phyloP scores from a whole-genome alignment of 2,888 invertebrate genomes.

The Heteromurus nitidus region DNA sequence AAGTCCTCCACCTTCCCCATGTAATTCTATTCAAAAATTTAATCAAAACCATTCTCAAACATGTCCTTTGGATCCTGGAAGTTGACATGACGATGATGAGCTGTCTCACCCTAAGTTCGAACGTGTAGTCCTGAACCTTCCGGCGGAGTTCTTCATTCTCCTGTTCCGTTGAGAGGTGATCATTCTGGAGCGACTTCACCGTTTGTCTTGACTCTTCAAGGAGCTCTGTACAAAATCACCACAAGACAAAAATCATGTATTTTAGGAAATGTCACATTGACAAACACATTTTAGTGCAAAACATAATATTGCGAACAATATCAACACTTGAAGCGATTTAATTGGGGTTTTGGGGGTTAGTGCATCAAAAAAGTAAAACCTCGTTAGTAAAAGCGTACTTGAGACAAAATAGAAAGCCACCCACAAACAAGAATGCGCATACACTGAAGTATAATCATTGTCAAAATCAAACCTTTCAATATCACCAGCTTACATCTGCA shows the following conservation, averaged over 20 bases:
- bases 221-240: constrained; percentile 62
- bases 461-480: constrained; percentile 71
- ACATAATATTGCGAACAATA: background rate
- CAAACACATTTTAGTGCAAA: background rate
- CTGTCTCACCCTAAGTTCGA: constrained; percentile 70
- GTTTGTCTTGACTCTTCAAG: constrained; percentile 72
- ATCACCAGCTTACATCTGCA: constrained; percentile 71
- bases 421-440: no score
- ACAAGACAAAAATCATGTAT: constrained; percentile 36
- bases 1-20: constrained; percentile 50
- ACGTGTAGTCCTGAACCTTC: constrained; percentile 66
- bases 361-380: no score
- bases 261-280: no score
- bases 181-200: constrained; percentile 67
- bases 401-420: no score
- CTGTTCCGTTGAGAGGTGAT: constrained; percentile 60
- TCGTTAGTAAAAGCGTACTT: no score
- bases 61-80: no score
- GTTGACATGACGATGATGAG: no score
- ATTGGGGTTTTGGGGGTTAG: no score
- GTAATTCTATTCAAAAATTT: constrained; percentile 29
- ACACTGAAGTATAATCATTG: no score
- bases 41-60: no score
- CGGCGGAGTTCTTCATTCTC: constrained; percentile 68
- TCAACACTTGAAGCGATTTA: no score